phyloP scores from a whole-genome alignment of 2,797 vertebrate species.

The Phoeniculus purpureus region DNA sequence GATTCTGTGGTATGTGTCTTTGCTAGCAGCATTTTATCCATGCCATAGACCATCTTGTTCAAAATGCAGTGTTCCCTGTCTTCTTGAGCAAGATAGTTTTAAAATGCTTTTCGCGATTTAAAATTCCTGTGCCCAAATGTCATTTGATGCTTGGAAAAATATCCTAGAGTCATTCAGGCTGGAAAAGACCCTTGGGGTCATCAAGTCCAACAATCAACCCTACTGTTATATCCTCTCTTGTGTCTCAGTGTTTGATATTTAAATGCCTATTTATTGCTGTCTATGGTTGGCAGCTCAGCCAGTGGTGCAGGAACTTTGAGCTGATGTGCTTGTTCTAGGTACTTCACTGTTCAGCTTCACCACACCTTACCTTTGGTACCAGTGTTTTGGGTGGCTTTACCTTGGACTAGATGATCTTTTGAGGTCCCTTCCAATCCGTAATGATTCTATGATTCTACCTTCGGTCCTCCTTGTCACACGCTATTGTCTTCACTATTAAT shows the following conservation, averaged over 20 bases:
- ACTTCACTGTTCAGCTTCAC: neutral
- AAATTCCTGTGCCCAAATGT: neutral
- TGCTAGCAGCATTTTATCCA: neutral
- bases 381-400: neutral
- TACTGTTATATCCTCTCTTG: accelerated
- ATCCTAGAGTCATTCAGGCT: too few species aligned
- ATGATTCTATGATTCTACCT: too few species aligned
- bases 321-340: neutral
- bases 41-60: neutral
- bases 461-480: neutral
- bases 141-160: neutral
- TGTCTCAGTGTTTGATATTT: neutral
- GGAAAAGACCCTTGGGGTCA: too few species aligned
- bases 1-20: neutral
- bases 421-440: too few species aligned
- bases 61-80: neutral
- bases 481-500: neutral
- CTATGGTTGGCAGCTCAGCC: neutral
- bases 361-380: neutral
- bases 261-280: neutral
- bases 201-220: too few species aligned
- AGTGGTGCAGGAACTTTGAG: neutral
- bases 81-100: neutral
- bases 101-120: neutral
- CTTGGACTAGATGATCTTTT: too few species aligned